Conservation (phyloP, 1,140 invertebrate genomes). For the Zaprionus lachaisei region DNA sequence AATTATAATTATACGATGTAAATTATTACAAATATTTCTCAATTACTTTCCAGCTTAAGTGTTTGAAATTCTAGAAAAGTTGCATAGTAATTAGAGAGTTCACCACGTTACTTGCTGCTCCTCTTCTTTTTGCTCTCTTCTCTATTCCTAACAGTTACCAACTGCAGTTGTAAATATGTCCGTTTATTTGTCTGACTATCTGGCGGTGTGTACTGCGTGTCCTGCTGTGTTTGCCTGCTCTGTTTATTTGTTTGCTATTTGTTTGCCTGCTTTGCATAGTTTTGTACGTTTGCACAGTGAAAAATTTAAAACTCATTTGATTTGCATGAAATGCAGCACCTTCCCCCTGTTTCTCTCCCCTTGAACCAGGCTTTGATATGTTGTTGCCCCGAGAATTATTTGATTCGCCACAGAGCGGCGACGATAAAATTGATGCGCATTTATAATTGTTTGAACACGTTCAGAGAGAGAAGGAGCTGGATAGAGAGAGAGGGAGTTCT, state of each 20-base stretch:
- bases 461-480: background rate
- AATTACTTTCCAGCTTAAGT: no score
- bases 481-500: background rate
- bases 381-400: conserved; percentile 29
- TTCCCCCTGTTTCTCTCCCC: conserved; percentile 20
- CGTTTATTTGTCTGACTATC: conserved; percentile 72
- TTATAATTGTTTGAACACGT: conserved; percentile 69
- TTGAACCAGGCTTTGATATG: conserved; percentile 43
- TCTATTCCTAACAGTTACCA: background rate
- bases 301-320: conserved; percentile 80
- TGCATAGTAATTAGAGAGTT: no score
- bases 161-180: conserved; percentile 80
- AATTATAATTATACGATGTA: no score
- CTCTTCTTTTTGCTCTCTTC: background rate
- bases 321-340: conserved; percentile 67
- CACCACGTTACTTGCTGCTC: no score
- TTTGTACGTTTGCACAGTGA: conserved; percentile 48
- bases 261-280: conserved; percentile 57
- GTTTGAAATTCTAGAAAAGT: no score
- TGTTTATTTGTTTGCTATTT: conserved; percentile 63
- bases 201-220: conserved; percentile 20
- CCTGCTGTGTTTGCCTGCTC: conserved; percentile 39
- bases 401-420: conserved; percentile 27
- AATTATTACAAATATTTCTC: no score
- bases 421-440: conserved; percentile 74